Base-by-base conservation (phyloP, 2,113 vertebrate species). In the Coptodon rendalli region DNA sequence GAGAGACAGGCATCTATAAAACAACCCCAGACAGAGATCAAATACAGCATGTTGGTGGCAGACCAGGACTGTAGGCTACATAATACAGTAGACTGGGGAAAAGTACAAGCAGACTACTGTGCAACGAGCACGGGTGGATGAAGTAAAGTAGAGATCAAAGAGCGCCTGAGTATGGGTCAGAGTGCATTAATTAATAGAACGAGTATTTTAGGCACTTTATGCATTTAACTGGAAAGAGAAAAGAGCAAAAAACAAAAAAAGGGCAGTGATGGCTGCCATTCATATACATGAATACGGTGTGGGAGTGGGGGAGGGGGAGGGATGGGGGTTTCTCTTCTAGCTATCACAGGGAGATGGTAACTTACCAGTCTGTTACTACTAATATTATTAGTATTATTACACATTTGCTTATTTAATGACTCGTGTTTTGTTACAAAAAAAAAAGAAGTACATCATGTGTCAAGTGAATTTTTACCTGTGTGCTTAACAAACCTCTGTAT, bases 21-120 rank as follows among this genome's bases (percentile, higher is more conserved):
- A 94, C 87, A 93, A 87, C 94, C 94, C 92, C 96, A 95, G 94
- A 95, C 94, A 82, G 92, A 96, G 96, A 97, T 96, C 95, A 97
- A 96, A 96, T 89, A 83, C 88, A 90, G 95, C 94, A 95, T 93
- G 92, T 93, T 96, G 95, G 95, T 95, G 91, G 92, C 96, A 96
- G 95, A 96, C 95, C 94, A 89, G 83, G 86, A 91, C 95, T 91
- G 89, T 85, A 91, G 93, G 95, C 93, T 88, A 92, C 91, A 89
- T 14, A 81, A 89, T 73, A 91, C 81, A 91, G 87, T 76, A 57
- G 73, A 63, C 57, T 1, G 27, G 76, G 71, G 31, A 34, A 52
- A 71, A 85, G 80, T 61, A 27, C 63, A 82, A 73, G 86, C 83
- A 86, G 80, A 79, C 89, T 87, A 88, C 63, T 6, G 82, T 81